Percentiles rank a stretch among this genome's conserved stretches.
Conservation (phyloP, 2,113 vertebrate species). For the Cyprinus carpio region DNA sequence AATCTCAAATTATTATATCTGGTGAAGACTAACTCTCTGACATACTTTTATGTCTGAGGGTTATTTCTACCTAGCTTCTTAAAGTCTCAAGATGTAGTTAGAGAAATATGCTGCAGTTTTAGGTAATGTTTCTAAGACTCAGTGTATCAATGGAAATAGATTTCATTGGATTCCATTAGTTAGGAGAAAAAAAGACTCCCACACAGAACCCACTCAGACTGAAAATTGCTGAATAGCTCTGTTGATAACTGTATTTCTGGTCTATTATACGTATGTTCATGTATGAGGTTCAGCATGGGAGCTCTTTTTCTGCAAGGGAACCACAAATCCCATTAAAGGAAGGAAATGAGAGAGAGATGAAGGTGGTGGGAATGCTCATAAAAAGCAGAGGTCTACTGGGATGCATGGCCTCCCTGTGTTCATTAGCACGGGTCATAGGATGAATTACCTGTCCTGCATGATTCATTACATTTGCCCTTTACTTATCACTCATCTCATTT, state of each 20-base stretch:
- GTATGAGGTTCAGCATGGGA: conserved; percentile 11
- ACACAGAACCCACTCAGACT: background rate
- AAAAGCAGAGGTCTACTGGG: background rate
- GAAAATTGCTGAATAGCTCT: background rate
- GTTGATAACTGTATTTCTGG: conserved; percentile 2
- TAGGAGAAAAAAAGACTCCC: background rate
- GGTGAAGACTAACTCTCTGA: conserved; percentile 1
- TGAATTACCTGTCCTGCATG: conserved; percentile 40
- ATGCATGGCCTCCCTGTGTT: conserved; percentile 26
- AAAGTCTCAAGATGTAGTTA: background rate
- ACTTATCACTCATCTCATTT: conserved; percentile 16
- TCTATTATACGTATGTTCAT: conserved; percentile 26
- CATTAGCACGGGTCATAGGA: conserved; percentile 29
- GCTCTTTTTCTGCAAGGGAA: background rate
- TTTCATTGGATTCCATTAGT: background rate
- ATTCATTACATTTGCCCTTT: conserved; percentile 42
- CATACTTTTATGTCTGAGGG: conserved; percentile 19
- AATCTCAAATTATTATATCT: conserved; percentile 19
- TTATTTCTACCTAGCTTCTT: conserved; percentile 7
- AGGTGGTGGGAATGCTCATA: conserved; percentile 1
- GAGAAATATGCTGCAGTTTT: background rate
- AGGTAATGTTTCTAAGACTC: background rate
- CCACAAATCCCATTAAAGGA: conserved; percentile 42
- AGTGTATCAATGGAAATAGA: background rate
- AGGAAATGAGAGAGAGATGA: conserved; percentile 34